These are phyloP conservation scores for Drosophila atroscutellata DNA, from an alignment of 2,888 invertebrate species.

Conservation along the genomic window DNA sequence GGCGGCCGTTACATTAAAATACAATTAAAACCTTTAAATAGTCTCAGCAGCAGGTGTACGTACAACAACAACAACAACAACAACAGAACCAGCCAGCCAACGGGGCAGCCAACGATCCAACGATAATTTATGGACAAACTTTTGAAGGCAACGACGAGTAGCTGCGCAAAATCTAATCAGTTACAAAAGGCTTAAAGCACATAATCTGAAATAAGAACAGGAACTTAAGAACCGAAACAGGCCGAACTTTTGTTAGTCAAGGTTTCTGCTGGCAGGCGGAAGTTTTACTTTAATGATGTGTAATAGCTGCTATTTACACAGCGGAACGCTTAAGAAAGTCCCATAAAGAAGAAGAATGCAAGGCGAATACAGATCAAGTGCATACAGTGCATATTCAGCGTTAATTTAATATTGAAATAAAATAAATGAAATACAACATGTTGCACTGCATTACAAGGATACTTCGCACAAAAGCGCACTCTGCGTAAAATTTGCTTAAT, in stretches of 20 bases:
- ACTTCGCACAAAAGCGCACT: neutral
- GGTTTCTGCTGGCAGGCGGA: neutral
- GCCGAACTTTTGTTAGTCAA: neutral
- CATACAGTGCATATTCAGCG: neutral
- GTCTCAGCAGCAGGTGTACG: slow-evolving; percentile 47
- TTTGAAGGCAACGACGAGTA: slow-evolving; percentile 48
- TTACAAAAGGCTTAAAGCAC: slow-evolving; percentile 46
- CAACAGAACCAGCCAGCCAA: neutral
- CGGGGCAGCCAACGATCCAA: slow-evolving; percentile 14
- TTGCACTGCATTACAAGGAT: neutral
- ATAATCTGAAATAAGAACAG: slow-evolving; percentile 37
- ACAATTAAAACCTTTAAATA: slow-evolving; percentile 60
- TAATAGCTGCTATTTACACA: slow-evolving; percentile 5
- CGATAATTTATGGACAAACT: slow-evolving; percentile 55
- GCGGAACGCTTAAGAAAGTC: neutral
- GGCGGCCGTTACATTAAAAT: slow-evolving; percentile 53
- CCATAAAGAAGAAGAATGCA: neutral
- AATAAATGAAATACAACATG: neutral
- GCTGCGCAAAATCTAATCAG: slow-evolving; percentile 52
- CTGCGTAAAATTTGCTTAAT: neutral
- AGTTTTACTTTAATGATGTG: slow-evolving; percentile 15
- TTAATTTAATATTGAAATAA: neutral
- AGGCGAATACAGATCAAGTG: neutral
- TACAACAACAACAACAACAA: neutral
- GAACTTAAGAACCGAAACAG: slow-evolving; percentile 6